These are phyloP conservation scores for Piaya cayana DNA, from an alignment of 2,113 vertebrate species.

Conservation along the genomic window DNA sequence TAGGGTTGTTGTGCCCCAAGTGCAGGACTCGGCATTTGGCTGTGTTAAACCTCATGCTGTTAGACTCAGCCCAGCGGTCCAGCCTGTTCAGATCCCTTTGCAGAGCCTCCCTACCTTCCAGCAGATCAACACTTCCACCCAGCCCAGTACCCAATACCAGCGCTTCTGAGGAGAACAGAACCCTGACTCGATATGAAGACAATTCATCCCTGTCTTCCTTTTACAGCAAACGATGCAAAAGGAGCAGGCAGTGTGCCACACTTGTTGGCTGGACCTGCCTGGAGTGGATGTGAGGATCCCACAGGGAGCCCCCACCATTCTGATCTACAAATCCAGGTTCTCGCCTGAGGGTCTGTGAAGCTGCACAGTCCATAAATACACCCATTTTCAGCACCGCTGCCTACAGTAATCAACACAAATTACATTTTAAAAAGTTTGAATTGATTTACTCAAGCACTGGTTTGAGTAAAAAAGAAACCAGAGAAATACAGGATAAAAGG, in stretches of 20 bases:
- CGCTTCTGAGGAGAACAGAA: rapidly evolving
- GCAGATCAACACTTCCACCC: too few relatives aligned
- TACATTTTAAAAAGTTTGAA: background rate
- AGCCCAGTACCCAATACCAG: background rate
- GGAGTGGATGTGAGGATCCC: background rate
- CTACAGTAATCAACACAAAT: background rate
- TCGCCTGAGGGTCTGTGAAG: background rate
- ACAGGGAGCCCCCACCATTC: background rate
- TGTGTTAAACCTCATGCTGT: too few relatives aligned
- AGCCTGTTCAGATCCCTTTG: too few relatives aligned
- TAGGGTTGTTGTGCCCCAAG: too few relatives aligned
- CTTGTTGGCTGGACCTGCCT: background rate
- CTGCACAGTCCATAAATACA: background rate
- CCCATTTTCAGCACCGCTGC: background rate
- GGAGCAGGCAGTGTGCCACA: rapidly evolving
- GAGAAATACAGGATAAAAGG: background rate
- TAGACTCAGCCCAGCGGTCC: too few relatives aligned
- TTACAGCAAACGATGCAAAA: background rate
- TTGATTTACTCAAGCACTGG: background rate
- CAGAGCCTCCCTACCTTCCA: too few relatives aligned
- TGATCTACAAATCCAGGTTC: background rate
- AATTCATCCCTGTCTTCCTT: too few relatives aligned
- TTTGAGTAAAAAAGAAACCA: background rate
- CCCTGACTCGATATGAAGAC: background rate
- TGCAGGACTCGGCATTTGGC: too few relatives aligned